Conservation (phyloP, 2,888 invertebrate genomes). For the Drosophila yooni region DNA sequence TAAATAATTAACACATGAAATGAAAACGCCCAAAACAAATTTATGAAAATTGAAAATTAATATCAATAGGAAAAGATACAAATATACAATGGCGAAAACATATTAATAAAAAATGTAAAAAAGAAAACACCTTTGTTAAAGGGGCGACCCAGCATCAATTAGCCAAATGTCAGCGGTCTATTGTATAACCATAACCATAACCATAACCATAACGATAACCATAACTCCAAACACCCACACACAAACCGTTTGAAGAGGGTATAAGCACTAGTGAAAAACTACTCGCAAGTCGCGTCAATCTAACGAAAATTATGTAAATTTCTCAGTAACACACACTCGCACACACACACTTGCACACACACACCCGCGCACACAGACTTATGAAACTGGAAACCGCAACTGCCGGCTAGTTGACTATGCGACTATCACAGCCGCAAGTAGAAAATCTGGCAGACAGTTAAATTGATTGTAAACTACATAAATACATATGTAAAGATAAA, state of each 20-base stretch:
- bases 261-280: constrained; percentile 19
- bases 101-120: neutral
- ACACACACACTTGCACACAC: neutral
- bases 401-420: constrained; percentile 29
- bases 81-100: neutral
- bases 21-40: neutral
- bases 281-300: constrained; percentile 44
- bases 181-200: neutral
- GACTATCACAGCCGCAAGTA: constrained; percentile 47
- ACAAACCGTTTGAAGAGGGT: constrained; percentile 4
- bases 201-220: neutral
- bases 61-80: neutral
- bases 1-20: neutral
- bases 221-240: constrained; percentile 1
- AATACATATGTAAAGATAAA: constrained; percentile 56
- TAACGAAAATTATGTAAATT: constrained; percentile 73
- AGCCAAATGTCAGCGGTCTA: neutral
- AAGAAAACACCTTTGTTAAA: neutral
- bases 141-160: neutral
- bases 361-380: neutral
- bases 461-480: constrained; percentile 71
- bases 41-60: neutral
- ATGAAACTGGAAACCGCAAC: constrained; percentile 45
- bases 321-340: constrained; percentile 24
- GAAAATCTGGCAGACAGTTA: constrained; percentile 71